Evolutionary conservation across 2,797 vertebrate species (phyloP), one percentile per base, ranked within the genome.

Genomic region (Protosalanx chinensis): DNA sequence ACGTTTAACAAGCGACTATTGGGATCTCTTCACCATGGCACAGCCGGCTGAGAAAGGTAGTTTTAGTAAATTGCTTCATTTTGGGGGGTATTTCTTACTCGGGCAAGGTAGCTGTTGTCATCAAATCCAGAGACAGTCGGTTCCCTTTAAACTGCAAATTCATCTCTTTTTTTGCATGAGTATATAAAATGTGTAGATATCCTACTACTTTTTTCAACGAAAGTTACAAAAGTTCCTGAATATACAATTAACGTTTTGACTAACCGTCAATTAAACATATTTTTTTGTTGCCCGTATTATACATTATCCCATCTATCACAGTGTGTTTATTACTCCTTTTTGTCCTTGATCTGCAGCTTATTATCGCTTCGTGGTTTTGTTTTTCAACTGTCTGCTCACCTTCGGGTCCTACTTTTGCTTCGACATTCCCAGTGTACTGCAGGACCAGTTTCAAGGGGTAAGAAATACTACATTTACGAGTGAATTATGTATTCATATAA

Each of bases 371-470:
- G 3, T 91, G 83, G 92, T 94, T 70, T 89, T 95, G 5, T 91
- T 95, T 86, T 95, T 95, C 87, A 94, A 91, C 83, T 94, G 93
- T 64, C 79, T 95, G 79, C 86, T 95, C 77, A 94, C 92, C 0
- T 94, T 95, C 1, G 91, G 93, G 72, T 94, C 93, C 60, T 95
- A 91, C 85, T 95, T 94, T 89, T 95, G 94, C 88, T 95, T 94
- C 2, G 91, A 95, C 85, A 94, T 95, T 57, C 93, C 93, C 72
- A 92, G 95, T 57, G 91, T 94, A 64, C 80, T 95, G 64, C 94
- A 94, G 85, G 91, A 94, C 46, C 94, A 94, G 85, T 92, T 95
- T 60, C 94, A 95, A 69, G 93, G 94, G 84, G 91, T 94, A 15
- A 90, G 91, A 80, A 46, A 46, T 46, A 46, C 12, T 46, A 46